A percentile compares a stretch with the other conserved stretches of the same genome.
Evolutionary conservation across 2,113 vertebrate species (phyloP).

Genomic region (Nyctereutes procyonoides): DNA sequence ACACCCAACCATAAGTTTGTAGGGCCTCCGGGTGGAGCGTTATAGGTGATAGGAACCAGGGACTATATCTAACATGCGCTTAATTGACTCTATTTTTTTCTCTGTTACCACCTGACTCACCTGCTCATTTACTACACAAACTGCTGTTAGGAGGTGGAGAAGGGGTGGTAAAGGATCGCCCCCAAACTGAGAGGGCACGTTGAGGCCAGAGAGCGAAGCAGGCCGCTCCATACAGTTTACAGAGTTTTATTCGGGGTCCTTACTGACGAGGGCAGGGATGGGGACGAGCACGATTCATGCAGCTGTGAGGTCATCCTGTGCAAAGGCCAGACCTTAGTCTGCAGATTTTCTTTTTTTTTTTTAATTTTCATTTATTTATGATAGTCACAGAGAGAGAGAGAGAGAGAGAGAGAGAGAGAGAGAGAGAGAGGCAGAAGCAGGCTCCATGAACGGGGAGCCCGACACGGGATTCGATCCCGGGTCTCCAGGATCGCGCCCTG

Average conservation of each 20-base stretch:
- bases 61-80: neutral
- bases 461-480: too few species aligned
- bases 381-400: too few species aligned
- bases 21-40: neutral
- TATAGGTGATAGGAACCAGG: neutral
- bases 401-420: too few species aligned
- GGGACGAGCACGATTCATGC: neutral
- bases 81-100: neutral
- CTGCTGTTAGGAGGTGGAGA: neutral
- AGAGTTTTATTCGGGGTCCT: neutral
- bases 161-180: neutral
- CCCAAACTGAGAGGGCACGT: neutral
- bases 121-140: neutral
- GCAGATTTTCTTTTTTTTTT: neutral
- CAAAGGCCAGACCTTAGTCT: neutral
- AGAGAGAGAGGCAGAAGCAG: too few species aligned
- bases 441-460: too few species aligned
- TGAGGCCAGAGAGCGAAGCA: neutral
- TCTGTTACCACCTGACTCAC: neutral
- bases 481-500: too few species aligned
- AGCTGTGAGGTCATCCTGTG: neutral
- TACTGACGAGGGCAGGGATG: neutral
- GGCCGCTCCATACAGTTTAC: neutral
- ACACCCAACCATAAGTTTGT: neutral
- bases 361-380: too few species aligned